Percentiles rank a stretch among this genome's conserved stretches.
These are phyloP conservation scores for Zygogramma bicolorata DNA, from an alignment of 2,888 invertebrate species.

Conservation along the genomic window DNA sequence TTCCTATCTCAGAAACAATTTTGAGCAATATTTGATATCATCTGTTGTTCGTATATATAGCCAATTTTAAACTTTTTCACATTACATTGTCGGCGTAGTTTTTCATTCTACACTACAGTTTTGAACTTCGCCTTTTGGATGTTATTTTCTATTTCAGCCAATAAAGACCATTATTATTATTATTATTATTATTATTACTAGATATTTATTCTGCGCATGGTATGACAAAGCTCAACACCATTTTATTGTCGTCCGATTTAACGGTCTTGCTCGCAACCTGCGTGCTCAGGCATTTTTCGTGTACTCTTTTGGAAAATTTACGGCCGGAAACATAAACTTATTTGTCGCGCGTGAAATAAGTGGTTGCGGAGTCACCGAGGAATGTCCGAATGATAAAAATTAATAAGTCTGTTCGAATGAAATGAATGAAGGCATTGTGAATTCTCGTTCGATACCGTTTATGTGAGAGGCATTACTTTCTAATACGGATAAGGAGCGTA, in stretches of 20 bases:
- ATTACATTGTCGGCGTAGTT: no score
- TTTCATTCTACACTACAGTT: no score
- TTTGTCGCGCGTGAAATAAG: conserved; percentile 18
- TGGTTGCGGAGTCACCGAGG: neutral
- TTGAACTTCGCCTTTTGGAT: no score
- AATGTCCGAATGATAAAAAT: conserved; percentile 17
- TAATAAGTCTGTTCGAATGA: neutral
- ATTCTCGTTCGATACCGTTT: neutral
- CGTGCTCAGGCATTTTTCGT: conserved; percentile 13
- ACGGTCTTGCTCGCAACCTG: neutral
- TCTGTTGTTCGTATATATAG: no score
- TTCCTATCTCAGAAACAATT: no score
- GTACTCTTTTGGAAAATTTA: conserved; percentile 28
- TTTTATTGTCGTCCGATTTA: neutral
- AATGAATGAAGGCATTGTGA: neutral
- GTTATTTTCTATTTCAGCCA: no score
- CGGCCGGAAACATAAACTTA: conserved; percentile 31
- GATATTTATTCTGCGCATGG: no score
- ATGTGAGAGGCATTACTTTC: conserved; percentile 26
- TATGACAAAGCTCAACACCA: no score
- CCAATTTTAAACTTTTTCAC: no score
- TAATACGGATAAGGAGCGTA: conserved; percentile 37
- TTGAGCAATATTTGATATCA: no score
- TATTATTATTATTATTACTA: no score
- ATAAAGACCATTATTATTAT: no score